A percentile compares a stretch with the other conserved stretches of the same genome.
These are phyloP conservation scores for Cephalopterus ornatus DNA, from an alignment of 2,113 vertebrate genomes.

Conservation along the genomic window DNA sequence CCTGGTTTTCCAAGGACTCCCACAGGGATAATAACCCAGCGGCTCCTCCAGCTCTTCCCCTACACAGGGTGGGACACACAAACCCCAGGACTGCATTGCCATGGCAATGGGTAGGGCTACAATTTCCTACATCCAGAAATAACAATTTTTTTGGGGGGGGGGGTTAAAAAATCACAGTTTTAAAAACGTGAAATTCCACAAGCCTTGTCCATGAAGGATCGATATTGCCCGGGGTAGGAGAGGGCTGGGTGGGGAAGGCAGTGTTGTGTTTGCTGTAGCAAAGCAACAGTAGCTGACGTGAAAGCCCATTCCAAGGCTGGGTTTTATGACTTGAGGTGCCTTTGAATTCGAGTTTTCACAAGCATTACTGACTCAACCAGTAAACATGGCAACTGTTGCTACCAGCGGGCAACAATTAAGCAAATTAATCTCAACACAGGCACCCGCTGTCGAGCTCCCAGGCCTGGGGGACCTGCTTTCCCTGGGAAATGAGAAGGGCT, in stretches of 20 bases:
- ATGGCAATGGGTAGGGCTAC: not conserved
- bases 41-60: not conserved
- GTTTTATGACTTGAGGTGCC: conserved; percentile 22
- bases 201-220: not conserved
- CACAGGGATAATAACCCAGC: rapidly evolving
- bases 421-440: conserved; percentile 23
- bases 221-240: rapidly evolving
- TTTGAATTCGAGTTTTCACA: conserved; percentile 23
- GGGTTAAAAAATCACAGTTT: rapidly evolving
- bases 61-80: not conserved
- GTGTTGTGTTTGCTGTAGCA: not conserved
- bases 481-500: not conserved
- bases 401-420: conserved; percentile 57
- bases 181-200: not conserved
- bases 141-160: rapidly evolving
- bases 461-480: not conserved
- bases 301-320: not conserved
- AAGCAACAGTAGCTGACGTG: conserved; percentile 20
- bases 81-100: not conserved
- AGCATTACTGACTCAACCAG: conserved; percentile 35
- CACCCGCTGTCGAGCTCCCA: not conserved
- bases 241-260: not conserved
- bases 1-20: not conserved
- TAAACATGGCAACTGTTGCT: conserved; percentile 65
- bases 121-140: not conserved